Base-by-base conservation (phyloP, 1,140 invertebrate species). In the Pemphigus obesinymphae region DNA sequence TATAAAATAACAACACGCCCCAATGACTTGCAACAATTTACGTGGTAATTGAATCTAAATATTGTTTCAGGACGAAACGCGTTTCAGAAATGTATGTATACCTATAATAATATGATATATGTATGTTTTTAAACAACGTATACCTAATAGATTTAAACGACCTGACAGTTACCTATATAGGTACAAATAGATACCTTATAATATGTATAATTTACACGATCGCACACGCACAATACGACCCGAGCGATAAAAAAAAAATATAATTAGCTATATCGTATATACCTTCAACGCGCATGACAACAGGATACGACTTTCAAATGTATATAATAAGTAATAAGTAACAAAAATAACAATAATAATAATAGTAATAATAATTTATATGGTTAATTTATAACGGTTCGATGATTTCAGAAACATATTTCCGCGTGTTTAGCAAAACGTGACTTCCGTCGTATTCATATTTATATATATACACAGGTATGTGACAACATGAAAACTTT, bases 1-100 rank as follows among this genome's bases (percentile, higher is more conserved):
- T 40, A 11, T 45, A 45, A 45, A 80, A 80, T 80, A 80, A 80
- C 55, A 61, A 63, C 53, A 63, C 55, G 76, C 53, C 55, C 55
- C 37, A 34, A 63, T 80, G 76, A 80, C 76, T 80, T 26, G 76
- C 76, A 80, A 80, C 76, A 80, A 80, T 80, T 61, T 61, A 58
- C 76, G 37, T 23, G 40, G 55, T 80, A 80, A 80, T 80, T 80
- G 76, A 80, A 80, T 80, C 76, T 31, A 80, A 80, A 80, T 80
- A 80, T 80, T 80, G 76, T 80, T 61, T 80, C 55, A 61, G 48
- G 43, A 73, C 43, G 23, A 48, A 45, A 72, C 34, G 26, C 50
- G 66, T 26, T 23, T 50, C 8, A 6, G 2, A 73, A 70, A 70
- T 6, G 66, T 66, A 17, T 66, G n/a, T n/a, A n/a, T n/a, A n/a